phyloP scores from a whole-genome alignment of 2,797 vertebrate genomes.

The Rhynchonycteris naso region DNA sequence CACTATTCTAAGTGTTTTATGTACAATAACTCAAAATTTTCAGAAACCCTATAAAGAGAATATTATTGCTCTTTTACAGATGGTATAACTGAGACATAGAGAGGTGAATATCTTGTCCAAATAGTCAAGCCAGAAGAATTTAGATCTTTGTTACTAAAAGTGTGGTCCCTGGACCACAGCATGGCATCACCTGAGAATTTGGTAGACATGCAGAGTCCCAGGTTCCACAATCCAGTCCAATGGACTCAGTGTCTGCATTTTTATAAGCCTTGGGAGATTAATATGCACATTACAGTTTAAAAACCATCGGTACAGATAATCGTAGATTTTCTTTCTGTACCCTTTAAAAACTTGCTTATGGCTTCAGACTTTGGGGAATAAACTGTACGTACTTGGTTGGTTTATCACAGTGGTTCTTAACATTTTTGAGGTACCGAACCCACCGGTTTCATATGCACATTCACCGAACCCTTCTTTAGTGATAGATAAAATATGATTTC shows the following conservation, averaged over 20 bases:
- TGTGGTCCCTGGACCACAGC: not conserved
- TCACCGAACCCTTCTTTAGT: no score
- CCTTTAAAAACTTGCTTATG: not conserved
- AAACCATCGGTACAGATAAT: not conserved
- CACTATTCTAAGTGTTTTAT: not conserved
- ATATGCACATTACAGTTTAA: not conserved
- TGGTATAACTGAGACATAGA: not conserved
- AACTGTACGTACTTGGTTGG: not conserved
- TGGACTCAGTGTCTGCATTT: not conserved
- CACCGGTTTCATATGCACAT: no score
- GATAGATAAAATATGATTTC: no score
- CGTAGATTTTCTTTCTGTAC: not conserved
- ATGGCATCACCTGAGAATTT: not conserved
- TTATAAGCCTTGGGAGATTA: not conserved
- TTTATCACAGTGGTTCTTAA: no score
- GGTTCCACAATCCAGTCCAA: not conserved
- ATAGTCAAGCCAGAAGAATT: not conserved
- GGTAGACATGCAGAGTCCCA: not conserved
- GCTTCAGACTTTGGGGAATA: not conserved
- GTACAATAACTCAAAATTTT: not conserved
- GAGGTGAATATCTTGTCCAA: not conserved
- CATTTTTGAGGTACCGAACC: no score
- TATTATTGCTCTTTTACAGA: not conserved
- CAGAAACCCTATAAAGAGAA: not conserved
- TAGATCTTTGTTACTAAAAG: not conserved